Percentiles rank a stretch among this genome's conserved stretches.
phyloP scores from a whole-genome alignment of 2,113 vertebrate genomes.

The Atherinomorus stipes region DNA sequence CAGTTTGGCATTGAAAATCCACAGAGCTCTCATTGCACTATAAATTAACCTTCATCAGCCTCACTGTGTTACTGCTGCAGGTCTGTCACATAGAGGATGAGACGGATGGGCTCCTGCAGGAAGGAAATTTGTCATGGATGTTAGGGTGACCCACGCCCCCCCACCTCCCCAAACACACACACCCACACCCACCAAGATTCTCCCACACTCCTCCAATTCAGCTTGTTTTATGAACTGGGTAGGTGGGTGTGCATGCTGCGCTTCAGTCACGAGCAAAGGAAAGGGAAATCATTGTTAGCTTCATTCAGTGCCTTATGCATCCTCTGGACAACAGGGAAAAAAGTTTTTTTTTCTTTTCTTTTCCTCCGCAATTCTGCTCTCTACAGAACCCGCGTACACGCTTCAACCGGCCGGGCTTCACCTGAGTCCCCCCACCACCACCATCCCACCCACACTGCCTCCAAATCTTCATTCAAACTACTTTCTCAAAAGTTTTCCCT shows the following conservation, averaged over 20 bases:
- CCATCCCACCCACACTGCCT: slow-evolving; percentile 10
- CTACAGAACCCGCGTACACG: slow-evolving; percentile 18
- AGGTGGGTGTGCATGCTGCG: slow-evolving; percentile 64
- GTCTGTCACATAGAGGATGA: slow-evolving; percentile 13
- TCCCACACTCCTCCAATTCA: slow-evolving; percentile 37
- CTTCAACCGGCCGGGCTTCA: slow-evolving; percentile 57
- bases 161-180: neutral
- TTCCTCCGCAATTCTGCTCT: slow-evolving; percentile 61
- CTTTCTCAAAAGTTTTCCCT: slow-evolving; percentile 8
- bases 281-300: slow-evolving; percentile 87
- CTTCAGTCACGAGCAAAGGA: slow-evolving; percentile 83
- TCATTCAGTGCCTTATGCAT: slow-evolving; percentile 80
- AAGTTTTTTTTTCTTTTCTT: slow-evolving; percentile 19
- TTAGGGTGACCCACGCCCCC: slow-evolving; percentile 19
- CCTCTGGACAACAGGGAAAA: slow-evolving; percentile 66
- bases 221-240: slow-evolving; percentile 70
- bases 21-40: neutral
- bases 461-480: slow-evolving; percentile 51
- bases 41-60: neutral
- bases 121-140: slow-evolving; percentile 66
- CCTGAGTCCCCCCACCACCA: slow-evolving; percentile 69
- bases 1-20: slow-evolving; percentile 10
- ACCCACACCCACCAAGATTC: neutral
- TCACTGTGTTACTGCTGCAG: neutral
- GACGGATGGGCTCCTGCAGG: slow-evolving; percentile 41